Percentiles rank a stretch among this genome's conserved stretches.
Evolutionary conservation across 2,888 invertebrate species (phyloP).

Genomic region (Drosophila picticornis): DNA sequence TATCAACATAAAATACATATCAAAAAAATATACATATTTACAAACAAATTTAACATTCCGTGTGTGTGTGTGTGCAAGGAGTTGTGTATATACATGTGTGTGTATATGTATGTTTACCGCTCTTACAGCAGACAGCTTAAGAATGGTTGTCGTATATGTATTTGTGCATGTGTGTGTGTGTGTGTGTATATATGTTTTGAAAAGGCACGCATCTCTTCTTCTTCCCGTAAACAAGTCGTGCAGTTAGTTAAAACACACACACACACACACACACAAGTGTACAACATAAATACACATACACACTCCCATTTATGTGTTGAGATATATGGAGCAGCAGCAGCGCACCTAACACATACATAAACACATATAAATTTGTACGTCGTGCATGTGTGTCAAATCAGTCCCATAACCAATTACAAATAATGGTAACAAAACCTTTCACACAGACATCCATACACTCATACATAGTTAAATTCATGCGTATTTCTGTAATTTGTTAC

Average conservation of each 20-base stretch:
- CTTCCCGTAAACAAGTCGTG: conserved; percentile 49
- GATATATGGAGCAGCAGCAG: conserved; percentile 33
- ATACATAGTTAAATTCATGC: conserved; percentile 21
- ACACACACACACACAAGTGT: neutral
- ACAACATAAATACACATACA: neutral
- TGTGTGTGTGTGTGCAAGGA: conserved; percentile 14
- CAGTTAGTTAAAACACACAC: conserved; percentile 21
- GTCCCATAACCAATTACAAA: conserved; percentile 32
- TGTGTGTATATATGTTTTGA: conserved; percentile 21
- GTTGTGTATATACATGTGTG: conserved; percentile 11
- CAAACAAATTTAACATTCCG: conserved; percentile 11
- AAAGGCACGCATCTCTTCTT: conserved; percentile 44
- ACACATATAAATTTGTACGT: conserved; percentile 17
- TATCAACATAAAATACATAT: conserved; percentile 22
- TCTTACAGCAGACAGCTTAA: conserved; percentile 37
- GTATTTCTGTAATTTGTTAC: conserved; percentile 24
- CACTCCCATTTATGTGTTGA: neutral
- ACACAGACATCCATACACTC: conserved; percentile 17
- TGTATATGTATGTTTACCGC: conserved; percentile 40
- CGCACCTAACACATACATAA: conserved; percentile 17
- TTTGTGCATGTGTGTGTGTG: conserved; percentile 9
- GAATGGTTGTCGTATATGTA: conserved; percentile 30
- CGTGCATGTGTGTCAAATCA: conserved; percentile 33
- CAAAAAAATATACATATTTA: conserved; percentile 22
- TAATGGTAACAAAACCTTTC: conserved; percentile 31